phyloP scores from a whole-genome alignment of 2,113 vertebrate species.

The Tragelaphus scriptus region DNA sequence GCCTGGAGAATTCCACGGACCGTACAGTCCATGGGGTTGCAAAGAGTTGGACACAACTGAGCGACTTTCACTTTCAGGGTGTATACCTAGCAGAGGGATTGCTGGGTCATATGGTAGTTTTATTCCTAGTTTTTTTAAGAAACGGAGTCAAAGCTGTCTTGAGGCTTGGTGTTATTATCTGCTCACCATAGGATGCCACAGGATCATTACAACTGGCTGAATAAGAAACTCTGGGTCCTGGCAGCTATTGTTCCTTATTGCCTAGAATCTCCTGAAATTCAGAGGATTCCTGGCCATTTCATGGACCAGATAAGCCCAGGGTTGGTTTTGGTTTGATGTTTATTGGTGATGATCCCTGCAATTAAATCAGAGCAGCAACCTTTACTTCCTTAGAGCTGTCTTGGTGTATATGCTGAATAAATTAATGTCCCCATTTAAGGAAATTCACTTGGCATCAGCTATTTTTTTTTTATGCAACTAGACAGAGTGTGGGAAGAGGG shows the following conservation, averaged over 20 bases:
- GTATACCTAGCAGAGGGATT: background rate
- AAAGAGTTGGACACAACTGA: background rate
- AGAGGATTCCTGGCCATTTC: no score
- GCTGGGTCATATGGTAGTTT: background rate
- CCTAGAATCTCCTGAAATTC: background rate
- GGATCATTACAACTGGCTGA: rapidly evolving
- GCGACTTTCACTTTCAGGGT: background rate
- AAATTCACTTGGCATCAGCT: background rate
- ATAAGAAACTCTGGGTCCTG: rapidly evolving
- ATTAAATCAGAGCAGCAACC: background rate
- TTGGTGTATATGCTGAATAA: background rate
- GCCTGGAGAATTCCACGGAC: background rate
- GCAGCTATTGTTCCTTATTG: background rate
- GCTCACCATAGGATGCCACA: rapidly evolving
- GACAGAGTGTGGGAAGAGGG: background rate
- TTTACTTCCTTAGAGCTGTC: background rate
- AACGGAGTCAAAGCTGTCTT: rapidly evolving
- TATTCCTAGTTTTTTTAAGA: background rate
- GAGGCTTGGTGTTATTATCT: background rate
- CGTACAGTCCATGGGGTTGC: background rate
- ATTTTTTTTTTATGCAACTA: background rate
- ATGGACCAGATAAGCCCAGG: background rate
- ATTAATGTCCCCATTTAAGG: background rate
- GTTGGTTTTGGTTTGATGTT: background rate
- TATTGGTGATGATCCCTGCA: no score